A percentile compares a stretch with the other conserved stretches of the same genome.
These are phyloP conservation scores for Doryteuthis pealeii DNA, from an alignment of 1,140 invertebrate species.

Conservation along the genomic window DNA sequence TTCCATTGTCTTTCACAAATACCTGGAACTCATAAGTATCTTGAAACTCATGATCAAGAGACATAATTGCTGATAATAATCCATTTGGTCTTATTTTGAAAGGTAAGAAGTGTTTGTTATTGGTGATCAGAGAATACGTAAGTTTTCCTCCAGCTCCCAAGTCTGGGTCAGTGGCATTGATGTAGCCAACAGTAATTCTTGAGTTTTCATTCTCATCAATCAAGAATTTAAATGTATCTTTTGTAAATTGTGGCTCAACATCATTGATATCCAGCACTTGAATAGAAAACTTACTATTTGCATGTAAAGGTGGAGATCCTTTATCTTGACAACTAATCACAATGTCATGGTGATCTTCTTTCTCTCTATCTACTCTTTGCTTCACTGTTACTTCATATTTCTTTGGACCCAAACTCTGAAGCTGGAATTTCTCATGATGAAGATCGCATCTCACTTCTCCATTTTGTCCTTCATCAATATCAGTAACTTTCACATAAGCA, in stretches of 20 bases:
- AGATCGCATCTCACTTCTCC: constrained; percentile 75
- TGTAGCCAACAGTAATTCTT: constrained; percentile 71
- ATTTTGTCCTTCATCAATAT: constrained; percentile 87
- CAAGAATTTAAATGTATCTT: constrained; percentile 91
- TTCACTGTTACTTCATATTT: constrained; percentile 65
- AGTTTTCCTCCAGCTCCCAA: no score
- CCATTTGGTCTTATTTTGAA: no score
- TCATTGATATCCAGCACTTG: constrained; percentile 93
- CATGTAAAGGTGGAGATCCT: constrained; percentile 73
- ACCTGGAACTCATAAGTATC: no score
- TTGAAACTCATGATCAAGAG: no score
- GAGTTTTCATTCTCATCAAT: constrained; percentile 82
- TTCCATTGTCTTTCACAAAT: no score
- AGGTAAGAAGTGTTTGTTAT: no score
- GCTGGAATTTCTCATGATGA: constrained; percentile 24
- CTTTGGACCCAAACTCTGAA: constrained; percentile 26
- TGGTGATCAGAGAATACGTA: no score
- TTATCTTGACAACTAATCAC: constrained; percentile 87
- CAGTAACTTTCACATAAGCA: constrained; percentile 88
- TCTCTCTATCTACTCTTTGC: constrained; percentile 75
- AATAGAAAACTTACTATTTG: constrained; percentile 83
- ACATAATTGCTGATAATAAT: no score
- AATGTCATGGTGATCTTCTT: constrained; percentile 79
- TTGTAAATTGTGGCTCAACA: constrained; percentile 81
- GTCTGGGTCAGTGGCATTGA: no score